phyloP scores from a whole-genome alignment of 2,888 invertebrate species.

The Theretra japonica region DNA sequence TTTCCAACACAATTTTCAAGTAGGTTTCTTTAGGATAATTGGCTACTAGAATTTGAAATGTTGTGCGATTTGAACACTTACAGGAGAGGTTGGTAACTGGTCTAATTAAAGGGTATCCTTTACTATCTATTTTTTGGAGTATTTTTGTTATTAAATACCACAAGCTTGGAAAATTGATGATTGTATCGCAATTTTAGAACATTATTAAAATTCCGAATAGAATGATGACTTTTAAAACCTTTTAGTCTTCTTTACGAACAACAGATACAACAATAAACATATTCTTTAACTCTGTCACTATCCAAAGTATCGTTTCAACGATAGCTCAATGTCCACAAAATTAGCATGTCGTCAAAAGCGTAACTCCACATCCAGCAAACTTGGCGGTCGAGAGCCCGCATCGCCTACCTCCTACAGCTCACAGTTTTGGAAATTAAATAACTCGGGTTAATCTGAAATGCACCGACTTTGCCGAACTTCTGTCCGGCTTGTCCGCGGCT shows the following conservation, averaged over 20 bases:
- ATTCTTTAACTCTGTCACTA: neutral
- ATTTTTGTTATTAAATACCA: too few species aligned
- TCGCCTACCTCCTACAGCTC: neutral
- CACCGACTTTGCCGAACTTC: conserved; percentile 37
- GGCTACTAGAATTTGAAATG: neutral
- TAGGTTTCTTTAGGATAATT: neutral
- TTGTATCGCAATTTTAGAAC: too few species aligned
- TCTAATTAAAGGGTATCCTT: too few species aligned
- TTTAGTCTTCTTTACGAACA: too few species aligned
- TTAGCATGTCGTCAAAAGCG: neutral
- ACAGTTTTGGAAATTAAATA: conserved; percentile 18
- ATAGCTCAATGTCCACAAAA: neutral
- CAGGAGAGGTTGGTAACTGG: too few species aligned
- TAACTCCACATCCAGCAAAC: neutral
- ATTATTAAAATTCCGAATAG: too few species aligned
- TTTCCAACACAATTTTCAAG: neutral
- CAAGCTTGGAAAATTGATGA: too few species aligned
- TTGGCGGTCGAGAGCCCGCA: neutral
- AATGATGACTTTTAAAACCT: too few species aligned
- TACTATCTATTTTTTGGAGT: too few species aligned
- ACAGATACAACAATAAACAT: neutral
- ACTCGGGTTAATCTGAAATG: conserved; percentile 40
- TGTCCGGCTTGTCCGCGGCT: conserved; percentile 18
- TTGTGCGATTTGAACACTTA: neutral
- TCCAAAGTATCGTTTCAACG: neutral